These are phyloP conservation scores for Lethrus apterus DNA, from an alignment of 1,140 invertebrate species.

Conservation along the genomic window DNA sequence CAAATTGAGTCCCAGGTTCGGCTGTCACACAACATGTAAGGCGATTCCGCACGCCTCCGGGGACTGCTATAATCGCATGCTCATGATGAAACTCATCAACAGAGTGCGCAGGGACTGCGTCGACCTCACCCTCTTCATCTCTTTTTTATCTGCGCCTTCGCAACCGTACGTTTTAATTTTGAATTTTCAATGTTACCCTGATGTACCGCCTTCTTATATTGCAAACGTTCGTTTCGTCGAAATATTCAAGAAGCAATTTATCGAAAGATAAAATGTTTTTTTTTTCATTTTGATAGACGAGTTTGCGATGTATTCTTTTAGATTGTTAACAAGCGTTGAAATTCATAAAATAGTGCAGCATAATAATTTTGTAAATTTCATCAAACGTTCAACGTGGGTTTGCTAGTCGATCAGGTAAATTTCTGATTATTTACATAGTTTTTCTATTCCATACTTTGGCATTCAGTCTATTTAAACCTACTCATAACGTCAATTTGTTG, in stretches of 20 bases:
- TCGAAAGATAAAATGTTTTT: neutral
- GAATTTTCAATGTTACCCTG: no score
- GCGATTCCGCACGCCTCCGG: slow-evolving; percentile 26
- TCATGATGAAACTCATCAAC: slow-evolving; percentile 34
- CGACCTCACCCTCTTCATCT: slow-evolving; percentile 3
- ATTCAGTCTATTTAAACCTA: neutral
- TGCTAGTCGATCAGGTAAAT: no score
- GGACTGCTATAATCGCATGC: slow-evolving; percentile 32
- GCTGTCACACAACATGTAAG: slow-evolving; percentile 32
- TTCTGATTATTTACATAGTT: neutral
- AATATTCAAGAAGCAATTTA: slow-evolving; percentile 6
- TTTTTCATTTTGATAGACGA: neutral
- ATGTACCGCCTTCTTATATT: no score
- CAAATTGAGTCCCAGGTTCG: slow-evolving; percentile 30
- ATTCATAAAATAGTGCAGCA: neutral
- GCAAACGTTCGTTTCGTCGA: neutral
- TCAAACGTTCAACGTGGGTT: no score
- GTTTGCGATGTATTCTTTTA: slow-evolving; percentile 1
- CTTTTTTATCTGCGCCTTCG: neutral
- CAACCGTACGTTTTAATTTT: neutral
- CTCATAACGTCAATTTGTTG: no score
- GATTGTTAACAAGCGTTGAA: neutral
- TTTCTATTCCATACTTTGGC: neutral
- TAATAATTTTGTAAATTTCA: no score
- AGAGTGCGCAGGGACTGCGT: slow-evolving; percentile 28